Evolutionary conservation across 2,113 vertebrate species (phyloP).

Genomic region (Hippoglossus stenolepis): DNA sequence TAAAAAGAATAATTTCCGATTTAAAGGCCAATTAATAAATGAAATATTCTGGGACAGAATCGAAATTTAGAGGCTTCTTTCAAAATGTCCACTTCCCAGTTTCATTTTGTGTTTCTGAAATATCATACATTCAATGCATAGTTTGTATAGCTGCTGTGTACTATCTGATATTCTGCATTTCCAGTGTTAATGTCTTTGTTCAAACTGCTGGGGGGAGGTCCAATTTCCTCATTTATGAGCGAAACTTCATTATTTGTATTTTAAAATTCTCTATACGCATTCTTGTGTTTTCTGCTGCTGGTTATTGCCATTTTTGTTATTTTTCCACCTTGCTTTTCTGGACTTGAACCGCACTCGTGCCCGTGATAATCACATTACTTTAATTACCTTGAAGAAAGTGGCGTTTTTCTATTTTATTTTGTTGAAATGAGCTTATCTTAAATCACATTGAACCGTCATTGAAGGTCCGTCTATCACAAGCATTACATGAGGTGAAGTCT

Average conservation of each 20-base stretch:
- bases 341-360: constrained; percentile 22
- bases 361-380: constrained; percentile 12
- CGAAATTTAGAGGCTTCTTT: constrained; percentile 10
- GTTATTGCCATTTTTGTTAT: constrained; percentile 58
- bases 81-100: constrained; percentile 43
- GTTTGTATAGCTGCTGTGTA: constrained; percentile 78
- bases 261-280: constrained; percentile 10
- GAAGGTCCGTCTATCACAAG: constrained; percentile 54
- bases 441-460: constrained; percentile 33
- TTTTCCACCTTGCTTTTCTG: constrained; percentile 2
- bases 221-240: constrained; percentile 44
- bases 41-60: constrained; percentile 34
- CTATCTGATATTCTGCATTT: constrained; percentile 54
- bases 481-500: constrained; percentile 69
- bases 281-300: constrained; percentile 32
- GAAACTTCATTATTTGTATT: constrained; percentile 17
- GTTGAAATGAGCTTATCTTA: constrained; percentile 30
- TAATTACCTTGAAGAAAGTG: constrained; percentile 47
- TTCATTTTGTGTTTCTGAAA: constrained; percentile 64
- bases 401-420: constrained; percentile 7
- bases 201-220: constrained; percentile 27
- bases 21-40: constrained; percentile 35
- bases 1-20: constrained; percentile 8
- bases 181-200: constrained; percentile 19
- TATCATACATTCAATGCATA: constrained; percentile 87